phyloP scores from a whole-genome alignment of 2,113 vertebrate genomes.

The Marmota flaviventris region DNA sequence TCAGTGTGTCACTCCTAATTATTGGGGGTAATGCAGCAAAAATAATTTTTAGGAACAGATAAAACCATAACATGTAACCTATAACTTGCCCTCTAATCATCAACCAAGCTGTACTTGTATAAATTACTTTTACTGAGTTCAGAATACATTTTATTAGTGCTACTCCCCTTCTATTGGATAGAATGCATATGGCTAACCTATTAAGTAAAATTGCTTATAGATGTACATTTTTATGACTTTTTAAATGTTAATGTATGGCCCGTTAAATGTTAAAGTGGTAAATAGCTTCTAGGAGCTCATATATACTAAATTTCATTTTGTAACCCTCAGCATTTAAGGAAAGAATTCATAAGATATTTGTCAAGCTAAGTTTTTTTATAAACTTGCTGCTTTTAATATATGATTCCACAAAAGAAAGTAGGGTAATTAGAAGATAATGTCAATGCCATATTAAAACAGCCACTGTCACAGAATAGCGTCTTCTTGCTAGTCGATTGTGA shows the following conservation, averaged over 20 bases:
- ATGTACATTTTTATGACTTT: conserved; percentile 89
- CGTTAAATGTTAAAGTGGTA: conserved; percentile 90
- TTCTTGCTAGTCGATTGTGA: conserved; percentile 61
- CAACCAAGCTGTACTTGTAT: conserved; percentile 26
- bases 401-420: conserved; percentile 65
- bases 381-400: conserved; percentile 83
- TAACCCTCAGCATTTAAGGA: conserved; percentile 86
- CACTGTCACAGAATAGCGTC: conserved; percentile 71
- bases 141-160: conserved; percentile 83
- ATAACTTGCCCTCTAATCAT: conserved; percentile 51
- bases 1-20: conserved; percentile 24
- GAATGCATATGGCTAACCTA: conserved; percentile 84
- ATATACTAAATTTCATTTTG: conserved; percentile 86
- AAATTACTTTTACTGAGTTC: conserved; percentile 81
- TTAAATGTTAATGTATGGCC: conserved; percentile 91
- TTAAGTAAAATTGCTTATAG: conserved; percentile 89
- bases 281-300: conserved; percentile 86
- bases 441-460: conserved; percentile 72
- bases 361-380: conserved; percentile 82
- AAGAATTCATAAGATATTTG: conserved; percentile 81
- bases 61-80: conserved; percentile 49
- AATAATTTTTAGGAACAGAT: conserved; percentile 66
- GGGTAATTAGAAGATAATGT: conserved; percentile 82
- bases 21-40: neutral
- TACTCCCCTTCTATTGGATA: conserved; percentile 20